phyloP scores from a whole-genome alignment of 2,888 invertebrate species.

The Trichopria drosophilae region DNA sequence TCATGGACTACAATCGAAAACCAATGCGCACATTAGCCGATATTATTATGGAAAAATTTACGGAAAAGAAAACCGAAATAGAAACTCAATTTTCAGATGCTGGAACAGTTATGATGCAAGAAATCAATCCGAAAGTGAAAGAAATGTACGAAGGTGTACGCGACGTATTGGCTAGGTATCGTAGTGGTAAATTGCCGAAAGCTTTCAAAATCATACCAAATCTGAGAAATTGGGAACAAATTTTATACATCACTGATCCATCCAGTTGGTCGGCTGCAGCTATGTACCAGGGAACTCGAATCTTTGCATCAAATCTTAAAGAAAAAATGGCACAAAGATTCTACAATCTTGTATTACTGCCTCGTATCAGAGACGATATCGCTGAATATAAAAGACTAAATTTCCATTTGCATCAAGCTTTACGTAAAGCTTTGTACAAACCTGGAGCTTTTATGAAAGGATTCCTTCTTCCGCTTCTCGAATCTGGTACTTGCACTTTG shows the following conservation, averaged over 20 bases:
- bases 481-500: constrained; percentile 90
- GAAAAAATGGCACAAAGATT: constrained; percentile 96
- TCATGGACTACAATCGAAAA: constrained; percentile 69
- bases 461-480: constrained; percentile 71
- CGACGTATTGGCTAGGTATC: constrained; percentile 83
- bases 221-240: constrained; percentile 92
- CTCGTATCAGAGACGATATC: constrained; percentile 91
- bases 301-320: constrained; percentile 96
- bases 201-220: constrained; percentile 96
- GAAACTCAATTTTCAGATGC: constrained; percentile 82
- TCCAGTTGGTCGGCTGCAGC: constrained; percentile 97
- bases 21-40: constrained; percentile 80
- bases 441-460: constrained; percentile 99
- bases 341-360: constrained; percentile 89
- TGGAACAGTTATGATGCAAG: constrained; percentile 74
- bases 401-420: constrained; percentile 93
- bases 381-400: constrained; percentile 93
- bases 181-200: constrained; percentile 96
- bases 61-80: constrained; percentile 89
- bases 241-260: constrained; percentile 80
- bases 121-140: constrained; percentile 80
- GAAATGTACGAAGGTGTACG: constrained; percentile 90
- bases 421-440: constrained; percentile 91
- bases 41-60: constrained; percentile 88
- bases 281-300: constrained; percentile 93